Evolutionary conservation across 2,888 invertebrate species (phyloP).

Genomic region (Tetragonisca angustula): DNA sequence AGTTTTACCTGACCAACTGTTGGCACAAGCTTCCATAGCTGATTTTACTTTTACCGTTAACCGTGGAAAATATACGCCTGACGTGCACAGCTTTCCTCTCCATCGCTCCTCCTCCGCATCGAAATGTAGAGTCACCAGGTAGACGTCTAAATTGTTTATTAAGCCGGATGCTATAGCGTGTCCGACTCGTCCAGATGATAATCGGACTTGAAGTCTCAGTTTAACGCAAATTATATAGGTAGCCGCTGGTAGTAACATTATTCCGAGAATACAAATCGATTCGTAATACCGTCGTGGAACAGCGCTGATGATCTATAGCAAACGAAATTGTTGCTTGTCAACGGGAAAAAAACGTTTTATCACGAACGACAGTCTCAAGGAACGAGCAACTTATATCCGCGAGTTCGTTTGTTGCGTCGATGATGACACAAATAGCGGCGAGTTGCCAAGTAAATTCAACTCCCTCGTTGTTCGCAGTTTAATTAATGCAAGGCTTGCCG

Average conservation of each 20-base stretch:
- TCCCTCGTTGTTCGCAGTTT: too few relatives aligned
- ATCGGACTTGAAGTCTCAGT: not conserved
- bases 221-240: too few relatives aligned
- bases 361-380: not conserved
- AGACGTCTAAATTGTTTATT: not conserved
- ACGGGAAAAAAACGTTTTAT: too few relatives aligned
- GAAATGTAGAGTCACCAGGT: not conserved
- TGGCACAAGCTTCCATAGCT: constrained; percentile 8
- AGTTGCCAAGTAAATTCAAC: not conserved
- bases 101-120: not conserved
- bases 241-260: not conserved
- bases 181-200: constrained; percentile 8
- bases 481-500: too few relatives aligned
- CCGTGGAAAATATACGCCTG: constrained; percentile 19
- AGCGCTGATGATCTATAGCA: not conserved
- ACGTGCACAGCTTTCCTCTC: constrained; percentile 8
- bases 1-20: constrained; percentile 23
- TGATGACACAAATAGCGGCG: not conserved
- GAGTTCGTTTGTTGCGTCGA: not conserved
- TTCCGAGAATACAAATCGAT: not conserved
- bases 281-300: not conserved
- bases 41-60: not conserved
- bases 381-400: not conserved
- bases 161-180: not conserved
- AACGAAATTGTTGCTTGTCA: too few relatives aligned